Evolutionary conservation across 2,797 vertebrate genomes (phyloP).

Genomic region (Onychomys arenicola): DNA sequence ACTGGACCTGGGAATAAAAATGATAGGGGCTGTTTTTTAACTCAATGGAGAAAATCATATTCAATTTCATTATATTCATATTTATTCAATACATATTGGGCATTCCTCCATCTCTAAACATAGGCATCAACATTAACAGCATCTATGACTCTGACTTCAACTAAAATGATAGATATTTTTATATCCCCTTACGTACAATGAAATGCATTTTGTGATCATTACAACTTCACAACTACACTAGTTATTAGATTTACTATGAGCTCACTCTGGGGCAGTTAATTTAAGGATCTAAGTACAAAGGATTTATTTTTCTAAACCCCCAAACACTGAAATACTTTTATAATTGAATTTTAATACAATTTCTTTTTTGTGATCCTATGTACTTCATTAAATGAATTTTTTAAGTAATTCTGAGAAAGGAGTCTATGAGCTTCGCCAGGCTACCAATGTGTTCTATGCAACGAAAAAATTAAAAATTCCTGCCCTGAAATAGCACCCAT

Average conservation of each 20-base stretch:
- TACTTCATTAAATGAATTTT: not conserved
- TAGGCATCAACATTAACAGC: not conserved
- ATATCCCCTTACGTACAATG: not conserved
- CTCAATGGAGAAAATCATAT: not conserved
- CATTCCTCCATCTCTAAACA: not conserved
- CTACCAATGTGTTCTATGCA: not conserved
- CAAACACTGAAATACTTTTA: not conserved
- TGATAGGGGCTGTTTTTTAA: not conserved
- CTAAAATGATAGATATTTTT: slow-evolving; percentile 13
- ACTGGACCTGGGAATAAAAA: not conserved
- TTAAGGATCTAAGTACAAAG: slow-evolving; percentile 21
- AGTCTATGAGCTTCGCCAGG: not conserved
- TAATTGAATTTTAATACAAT: slow-evolving; percentile 9
- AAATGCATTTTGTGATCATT: not conserved
- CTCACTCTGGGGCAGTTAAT: not conserved
- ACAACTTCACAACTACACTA: not conserved
- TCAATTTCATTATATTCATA: not conserved
- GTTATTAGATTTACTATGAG: not conserved
- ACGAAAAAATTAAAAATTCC: not conserved
- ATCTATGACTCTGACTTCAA: not conserved
- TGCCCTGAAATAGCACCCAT: not conserved
- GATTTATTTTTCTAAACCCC: slow-evolving; percentile 2
- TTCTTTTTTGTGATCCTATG: slow-evolving; percentile 13
- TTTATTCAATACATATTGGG: not conserved
- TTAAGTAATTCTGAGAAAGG: not conserved